Conservation (phyloP, 2,113 vertebrate genomes). For the Actenoides lindsayi region DNA sequence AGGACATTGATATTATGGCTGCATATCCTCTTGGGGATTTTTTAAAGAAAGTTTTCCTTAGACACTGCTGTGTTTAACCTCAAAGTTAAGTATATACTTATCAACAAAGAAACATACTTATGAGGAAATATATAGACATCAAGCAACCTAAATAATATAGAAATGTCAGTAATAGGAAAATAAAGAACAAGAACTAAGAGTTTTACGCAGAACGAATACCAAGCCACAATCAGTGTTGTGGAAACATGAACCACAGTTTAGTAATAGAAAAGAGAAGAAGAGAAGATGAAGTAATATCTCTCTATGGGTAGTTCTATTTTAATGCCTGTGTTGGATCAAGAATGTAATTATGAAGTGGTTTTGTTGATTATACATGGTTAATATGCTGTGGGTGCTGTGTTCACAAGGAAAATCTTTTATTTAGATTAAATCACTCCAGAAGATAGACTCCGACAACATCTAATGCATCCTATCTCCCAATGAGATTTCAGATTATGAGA, state of each 20-base stretch:
- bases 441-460: not conserved
- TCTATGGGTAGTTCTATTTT: not conserved
- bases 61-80: not conserved
- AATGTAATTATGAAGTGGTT: not conserved
- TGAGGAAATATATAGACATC: not conserved
- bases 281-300: not conserved
- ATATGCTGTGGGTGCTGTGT: not conserved
- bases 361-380: not conserved
- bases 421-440: not conserved
- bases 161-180: not conserved
- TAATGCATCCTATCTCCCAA: not conserved
- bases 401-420: not conserved
- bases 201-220: not conserved
- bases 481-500: not conserved
- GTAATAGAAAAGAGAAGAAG: not conserved
- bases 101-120: not conserved
- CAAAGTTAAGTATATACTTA: not conserved
- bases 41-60: not conserved
- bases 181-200: not conserved
- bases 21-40: not conserved
- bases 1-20: not conserved
- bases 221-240: not conserved
- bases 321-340: not conserved
- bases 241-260: not conserved
- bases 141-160: not conserved